phyloP scores from a whole-genome alignment of 2,797 vertebrate genomes.

The Sebastes trivittatus region DNA sequence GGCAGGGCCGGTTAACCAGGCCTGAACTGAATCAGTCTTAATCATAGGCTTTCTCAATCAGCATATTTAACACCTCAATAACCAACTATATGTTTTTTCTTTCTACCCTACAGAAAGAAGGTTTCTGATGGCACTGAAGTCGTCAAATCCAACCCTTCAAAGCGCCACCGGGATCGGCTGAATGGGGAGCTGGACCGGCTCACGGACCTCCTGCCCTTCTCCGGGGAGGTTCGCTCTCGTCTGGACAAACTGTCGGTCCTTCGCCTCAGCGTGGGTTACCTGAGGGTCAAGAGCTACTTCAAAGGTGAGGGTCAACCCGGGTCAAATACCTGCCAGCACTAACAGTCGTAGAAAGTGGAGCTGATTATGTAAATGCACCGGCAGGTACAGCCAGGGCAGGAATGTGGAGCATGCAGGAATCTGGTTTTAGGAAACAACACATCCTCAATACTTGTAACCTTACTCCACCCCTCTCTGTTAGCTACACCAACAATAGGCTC shows the following conservation, averaged over 20 bases:
- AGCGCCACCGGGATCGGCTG: slow-evolving; percentile 83
- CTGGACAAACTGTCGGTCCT: slow-evolving; percentile 86
- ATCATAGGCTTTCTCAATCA: background rate
- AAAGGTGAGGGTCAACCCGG: slow-evolving; percentile 68
- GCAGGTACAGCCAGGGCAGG: slow-evolving; percentile 25
- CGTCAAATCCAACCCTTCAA: slow-evolving; percentile 84
- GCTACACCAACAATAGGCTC: slow-evolving; percentile 6
- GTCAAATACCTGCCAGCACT: too few relatives aligned
- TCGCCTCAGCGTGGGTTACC: slow-evolving; percentile 83
- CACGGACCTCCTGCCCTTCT: slow-evolving; percentile 82
- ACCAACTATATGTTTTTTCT: background rate
- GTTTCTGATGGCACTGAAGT: slow-evolving; percentile 35
- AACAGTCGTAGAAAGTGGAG: background rate
- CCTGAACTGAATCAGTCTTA: slow-evolving; percentile 2
- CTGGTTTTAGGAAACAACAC: slow-evolving; percentile 67
- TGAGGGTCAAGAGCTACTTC: slow-evolving; percentile 84
- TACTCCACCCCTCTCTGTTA: slow-evolving; percentile 30
- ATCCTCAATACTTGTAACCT: slow-evolving; percentile 42
- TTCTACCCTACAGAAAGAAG: slow-evolving; percentile 63
- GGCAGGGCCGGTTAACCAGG: slow-evolving; percentile 1
- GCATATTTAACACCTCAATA: background rate
- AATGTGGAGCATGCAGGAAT: slow-evolving; percentile 66
- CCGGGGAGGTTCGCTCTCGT: slow-evolving; percentile 71
- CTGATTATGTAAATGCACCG: background rate
- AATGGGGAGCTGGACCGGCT: slow-evolving; percentile 84